Base-by-base conservation (phyloP, 2,888 invertebrate species). In the Cynaeus angustus region DNA sequence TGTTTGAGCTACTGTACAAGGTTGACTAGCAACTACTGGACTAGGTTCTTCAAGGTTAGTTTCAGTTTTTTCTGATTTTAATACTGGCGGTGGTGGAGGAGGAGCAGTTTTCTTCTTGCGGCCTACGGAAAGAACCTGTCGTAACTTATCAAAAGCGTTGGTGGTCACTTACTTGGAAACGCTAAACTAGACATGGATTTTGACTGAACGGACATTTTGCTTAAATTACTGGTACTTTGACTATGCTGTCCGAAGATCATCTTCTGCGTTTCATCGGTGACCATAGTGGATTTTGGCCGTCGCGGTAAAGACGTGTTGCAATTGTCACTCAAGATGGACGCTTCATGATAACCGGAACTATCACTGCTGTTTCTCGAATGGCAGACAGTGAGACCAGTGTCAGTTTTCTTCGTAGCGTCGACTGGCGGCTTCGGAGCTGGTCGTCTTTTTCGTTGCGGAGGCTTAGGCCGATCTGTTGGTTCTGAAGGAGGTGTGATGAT, bases 321-420 rank as follows among this genome's bases (percentile, higher is more conserved):
- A 21, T 89, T 88, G 77, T 91, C 90, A 78, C 90, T 90, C 53
- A 88, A 85, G 56, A 90, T 88, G 5, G 91, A 91, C 0, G 91
- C 89, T 80, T 92, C 92, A 81, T 92, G 91, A 80, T 91, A 91
- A 0, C 91, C 92, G 66, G 91, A 91, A 76, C 91, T 92, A 81
- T 92, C 92, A 72, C 91, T 91, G 83, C 91, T 91, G 79, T 91
- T 91, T 72, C 92, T 86, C 43, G 91, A 91, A 86, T 92, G 91
- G 77, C 88, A 88, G 70, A 89, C 88, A 43, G 88, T 84, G 78
- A 90, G 78, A 70, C 83, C 82, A 55, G 80, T 82, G 14, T 78
- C 76, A 48, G 72, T 74, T 70, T 78, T 77, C 43, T 72, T 75
- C 28, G 75, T 68, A 33, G 72, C 71, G 46, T 75, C 76, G 45